Percentiles rank a stretch among this genome's conserved stretches.
Evolutionary conservation across 2,113 vertebrate genomes (phyloP).

Genomic region (Neolamprologus kungweensis): DNA sequence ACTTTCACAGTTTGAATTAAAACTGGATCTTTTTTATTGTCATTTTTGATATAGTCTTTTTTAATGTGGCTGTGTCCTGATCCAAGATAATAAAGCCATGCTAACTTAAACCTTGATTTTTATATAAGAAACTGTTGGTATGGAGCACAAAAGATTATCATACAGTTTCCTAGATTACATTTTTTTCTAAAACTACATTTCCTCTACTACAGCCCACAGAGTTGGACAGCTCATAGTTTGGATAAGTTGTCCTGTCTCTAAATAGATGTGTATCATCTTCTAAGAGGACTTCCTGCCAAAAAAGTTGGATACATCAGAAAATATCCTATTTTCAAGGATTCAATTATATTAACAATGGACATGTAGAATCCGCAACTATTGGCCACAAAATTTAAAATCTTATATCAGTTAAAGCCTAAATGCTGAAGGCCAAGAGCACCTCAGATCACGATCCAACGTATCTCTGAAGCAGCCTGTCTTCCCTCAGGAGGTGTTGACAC

Average conservation of each 20-base stretch:
- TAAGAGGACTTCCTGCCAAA: not conserved
- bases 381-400: not conserved
- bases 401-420: not conserved
- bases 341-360: not conserved
- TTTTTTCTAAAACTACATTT: not conserved
- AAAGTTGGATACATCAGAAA: not conserved
- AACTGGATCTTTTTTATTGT: not conserved
- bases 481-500: slow-evolving; percentile 12
- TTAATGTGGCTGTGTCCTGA: not conserved
- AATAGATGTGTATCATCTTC: not conserved
- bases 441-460: slow-evolving; percentile 42
- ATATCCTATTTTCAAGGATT: not conserved
- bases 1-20: not conserved
- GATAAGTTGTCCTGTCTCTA: not conserved
- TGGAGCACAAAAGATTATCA: not conserved
- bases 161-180: not conserved
- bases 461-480: slow-evolving; percentile 16
- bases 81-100: not conserved
- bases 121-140: not conserved
- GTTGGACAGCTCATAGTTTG: not conserved
- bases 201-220: not conserved
- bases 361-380: not conserved
- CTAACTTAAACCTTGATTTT: not conserved
- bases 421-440: not conserved
- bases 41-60: not conserved